phyloP scores from a whole-genome alignment of 2,113 vertebrate species.

The Pterocles orientalis region DNA sequence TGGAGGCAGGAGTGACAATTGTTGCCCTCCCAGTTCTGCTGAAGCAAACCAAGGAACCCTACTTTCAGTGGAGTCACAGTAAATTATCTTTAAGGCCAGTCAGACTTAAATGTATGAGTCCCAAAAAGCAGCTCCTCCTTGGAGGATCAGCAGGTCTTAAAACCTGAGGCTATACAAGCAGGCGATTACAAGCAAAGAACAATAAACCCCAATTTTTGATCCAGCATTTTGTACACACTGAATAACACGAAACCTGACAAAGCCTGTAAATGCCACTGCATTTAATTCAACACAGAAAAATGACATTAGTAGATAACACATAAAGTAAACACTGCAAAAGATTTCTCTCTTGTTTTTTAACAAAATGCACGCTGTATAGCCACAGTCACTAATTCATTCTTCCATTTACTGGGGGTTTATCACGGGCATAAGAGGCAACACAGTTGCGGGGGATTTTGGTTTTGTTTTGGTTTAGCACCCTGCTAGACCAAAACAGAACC shows the following conservation, averaged over 20 bases:
- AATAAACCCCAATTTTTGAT: not conserved
- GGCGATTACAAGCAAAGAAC: not conserved
- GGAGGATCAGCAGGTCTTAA: not conserved
- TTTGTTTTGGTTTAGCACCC: not conserved
- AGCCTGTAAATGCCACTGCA: not conserved
- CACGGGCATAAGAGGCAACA: not conserved
- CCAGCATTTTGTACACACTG: not conserved
- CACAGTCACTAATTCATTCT: not conserved
- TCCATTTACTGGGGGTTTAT: not conserved
- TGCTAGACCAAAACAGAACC: not conserved
- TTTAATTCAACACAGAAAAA: not conserved
- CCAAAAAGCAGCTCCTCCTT: not conserved
- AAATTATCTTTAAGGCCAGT: not conserved
- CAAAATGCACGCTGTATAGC: not conserved
- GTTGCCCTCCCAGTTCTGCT: not conserved
- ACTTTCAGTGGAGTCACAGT: not conserved
- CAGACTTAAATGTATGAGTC: fast-evolving
- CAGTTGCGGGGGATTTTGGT: not conserved
- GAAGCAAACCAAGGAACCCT: not conserved
- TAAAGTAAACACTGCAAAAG: not conserved
- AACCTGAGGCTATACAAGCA: not conserved
- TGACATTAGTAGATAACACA: not conserved
- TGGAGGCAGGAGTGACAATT: not conserved
- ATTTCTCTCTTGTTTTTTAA: not conserved
- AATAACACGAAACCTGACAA: not conserved